Base-by-base conservation (phyloP, 2,113 vertebrate genomes). In the Pipa parva region DNA sequence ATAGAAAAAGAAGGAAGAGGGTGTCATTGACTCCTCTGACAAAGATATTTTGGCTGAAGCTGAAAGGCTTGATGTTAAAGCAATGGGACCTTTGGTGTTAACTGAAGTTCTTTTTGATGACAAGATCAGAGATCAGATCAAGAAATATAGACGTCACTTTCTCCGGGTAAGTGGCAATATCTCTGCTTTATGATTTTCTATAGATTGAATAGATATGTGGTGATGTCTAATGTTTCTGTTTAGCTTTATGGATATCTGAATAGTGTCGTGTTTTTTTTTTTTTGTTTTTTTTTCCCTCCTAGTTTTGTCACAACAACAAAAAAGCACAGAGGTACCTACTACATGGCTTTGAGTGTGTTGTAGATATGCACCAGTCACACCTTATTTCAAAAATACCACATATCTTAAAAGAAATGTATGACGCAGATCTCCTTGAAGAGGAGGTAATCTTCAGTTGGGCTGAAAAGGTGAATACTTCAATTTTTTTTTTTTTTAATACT, bases 301-400 rank as follows among this genome's bases (percentile, higher is more conserved):
- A 99, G 96, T 98, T 99, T 81, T 98, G 95, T 83, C 91, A 95
- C 84, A 97, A 96, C 80, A 97, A 98, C 80, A 98, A 97, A 79
- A 98, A 95, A 70, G 95, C 97, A 75, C 97, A 99, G 74, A 90
- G 93, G 77, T 99, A 99, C 74, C 90, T 99, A 60, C 77, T 98
- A 74, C 93, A 96, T 56, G 97, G 97, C 2, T 90, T 99, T 7
- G 97, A 98, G 83, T 99, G 97, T 76, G 87, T 99, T 51, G 94
- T 99, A 63, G 95, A 92, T 71, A 91, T 99, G 81, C 92, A 98
- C 81, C 91, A 97, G 77, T 75, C 90, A 60, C 94, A 95, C 82
- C 91, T 98, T 72, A 81, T 99, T 79, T 77, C 92, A 3, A 92
- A 91, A 49, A 96, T 99, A 29, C 90, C 97, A 13, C 85, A 96